Base-by-base conservation (phyloP, 2,113 vertebrate genomes). In the Coregonus clupeaformis region DNA sequence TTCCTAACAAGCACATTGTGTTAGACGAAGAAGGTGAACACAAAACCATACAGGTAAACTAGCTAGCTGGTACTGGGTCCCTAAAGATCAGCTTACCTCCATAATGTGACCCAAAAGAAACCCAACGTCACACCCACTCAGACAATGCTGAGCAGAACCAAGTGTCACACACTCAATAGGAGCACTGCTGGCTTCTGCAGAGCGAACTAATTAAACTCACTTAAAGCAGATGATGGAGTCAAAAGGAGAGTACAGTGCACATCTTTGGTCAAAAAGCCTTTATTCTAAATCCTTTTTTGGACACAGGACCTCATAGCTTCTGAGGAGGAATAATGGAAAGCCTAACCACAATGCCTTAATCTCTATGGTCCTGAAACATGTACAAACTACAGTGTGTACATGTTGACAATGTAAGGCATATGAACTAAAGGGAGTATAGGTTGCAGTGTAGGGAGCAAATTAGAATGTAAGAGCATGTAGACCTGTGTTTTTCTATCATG, bases 401-500 rank as follows among this genome's bases (percentile, higher is more conserved):
- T 57, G 27, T n/a, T 30, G 57, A n/a, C 62, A 16, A 7, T 6
- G 25, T 27, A 27, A 20, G 5, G 13, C 16, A 29, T 22, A 13
- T 52, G 60, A n/a, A 29, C 11, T 22, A 24, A 11, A 29, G 9
- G 32, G n/a, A 74, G n/a, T 49, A 42, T 3, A 29, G 52, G 30
- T 24, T 16, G 16, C 30, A 68, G 74, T 67, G 18, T 18, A 24
- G 6, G 9, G n/a, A 42, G 11, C 32, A 62, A 52, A 68, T 72
- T 62, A 71, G 30, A 80, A 68, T 70, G 52, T 36, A 45, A 27
- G 57, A 79, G 62, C 75, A 74, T 73, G 66, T 29, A 77, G 47
- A 62, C 36, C 22, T 79, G 59, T 86, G 81, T 88, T 88, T 90
- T 88, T 68, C 83, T 83, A 86, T 83, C 85, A 77, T 49, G 69